Conservation (phyloP, 2,888 invertebrate species). For the Leucoma salicis region DNA sequence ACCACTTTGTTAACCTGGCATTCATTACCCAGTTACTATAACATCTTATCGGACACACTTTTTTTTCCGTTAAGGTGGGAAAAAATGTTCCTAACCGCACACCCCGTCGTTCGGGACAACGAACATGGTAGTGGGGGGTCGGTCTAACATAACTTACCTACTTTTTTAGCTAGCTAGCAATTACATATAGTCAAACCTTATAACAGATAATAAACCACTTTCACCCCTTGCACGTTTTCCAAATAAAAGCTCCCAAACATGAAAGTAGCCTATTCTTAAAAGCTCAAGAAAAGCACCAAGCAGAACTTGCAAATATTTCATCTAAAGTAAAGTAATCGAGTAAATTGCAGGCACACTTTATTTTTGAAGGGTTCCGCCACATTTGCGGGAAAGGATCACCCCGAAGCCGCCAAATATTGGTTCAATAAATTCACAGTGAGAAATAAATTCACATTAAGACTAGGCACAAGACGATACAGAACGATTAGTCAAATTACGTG, state of each 20-base stretch:
- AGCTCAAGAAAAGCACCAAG: constrained; percentile 18
- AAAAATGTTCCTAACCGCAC: too few relatives aligned
- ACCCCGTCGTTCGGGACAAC: too few relatives aligned
- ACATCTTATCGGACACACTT: too few relatives aligned
- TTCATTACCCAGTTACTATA: constrained; percentile 1
- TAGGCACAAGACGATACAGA: constrained; percentile 13
- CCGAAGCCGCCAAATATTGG: constrained; percentile 57
- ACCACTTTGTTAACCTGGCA: not conserved
- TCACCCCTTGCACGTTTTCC: not conserved
- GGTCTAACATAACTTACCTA: too few relatives aligned
- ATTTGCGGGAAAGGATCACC: constrained; percentile 41
- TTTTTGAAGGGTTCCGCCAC: constrained; percentile 47
- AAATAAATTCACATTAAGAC: constrained; percentile 34
- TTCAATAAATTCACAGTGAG: constrained; percentile 40
- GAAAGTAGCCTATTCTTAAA: constrained; percentile 14
- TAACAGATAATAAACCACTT: not conserved
- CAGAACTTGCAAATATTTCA: constrained; percentile 40
- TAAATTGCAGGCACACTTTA: constrained; percentile 39
- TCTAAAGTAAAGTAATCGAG: constrained; percentile 43
- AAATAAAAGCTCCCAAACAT: constrained; percentile 4
- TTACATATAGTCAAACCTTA: too few relatives aligned
- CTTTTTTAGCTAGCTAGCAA: too few relatives aligned
- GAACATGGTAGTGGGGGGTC: too few relatives aligned
- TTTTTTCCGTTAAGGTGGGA: too few relatives aligned
- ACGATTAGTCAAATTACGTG: constrained; percentile 14